Conservation (phyloP, 2,888 invertebrate genomes). For the Enchytraeus crypticus region DNA sequence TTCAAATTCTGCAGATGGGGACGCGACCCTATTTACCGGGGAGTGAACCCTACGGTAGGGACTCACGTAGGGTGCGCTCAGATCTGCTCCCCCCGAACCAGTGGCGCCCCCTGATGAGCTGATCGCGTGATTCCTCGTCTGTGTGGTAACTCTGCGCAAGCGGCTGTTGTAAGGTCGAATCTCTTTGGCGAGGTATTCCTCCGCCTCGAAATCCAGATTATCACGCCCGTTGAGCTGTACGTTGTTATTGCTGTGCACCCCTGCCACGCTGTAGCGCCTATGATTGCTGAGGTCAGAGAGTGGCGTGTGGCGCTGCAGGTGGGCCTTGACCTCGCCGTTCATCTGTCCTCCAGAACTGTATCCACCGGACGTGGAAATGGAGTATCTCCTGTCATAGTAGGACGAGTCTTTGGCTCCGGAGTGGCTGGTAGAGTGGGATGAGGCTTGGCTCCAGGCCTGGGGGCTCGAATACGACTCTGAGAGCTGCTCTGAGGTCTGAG, state of each 20-base stretch:
- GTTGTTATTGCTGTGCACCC: not conserved
- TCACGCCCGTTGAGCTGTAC: not conserved
- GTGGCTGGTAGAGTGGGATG: too few relatives aligned
- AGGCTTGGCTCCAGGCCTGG: too few relatives aligned
- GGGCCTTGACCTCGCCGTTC: too few relatives aligned
- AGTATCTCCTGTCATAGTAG: too few relatives aligned
- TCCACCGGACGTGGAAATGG: too few relatives aligned
- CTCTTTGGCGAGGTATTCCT: not conserved
- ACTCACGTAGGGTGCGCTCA: not conserved
- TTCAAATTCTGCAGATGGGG: too few relatives aligned
- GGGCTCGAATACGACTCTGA: too few relatives aligned
- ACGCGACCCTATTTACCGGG: not conserved
- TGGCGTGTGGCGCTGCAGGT: too few relatives aligned
- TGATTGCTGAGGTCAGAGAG: too few relatives aligned
- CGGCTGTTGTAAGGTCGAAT: not conserved
- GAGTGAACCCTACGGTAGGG: not conserved
- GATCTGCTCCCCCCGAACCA: not conserved
- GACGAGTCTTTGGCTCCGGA: too few relatives aligned
- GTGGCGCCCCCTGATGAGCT: not conserved
- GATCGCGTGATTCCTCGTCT: not conserved
- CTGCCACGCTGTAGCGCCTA: not conserved
- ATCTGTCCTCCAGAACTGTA: too few relatives aligned
- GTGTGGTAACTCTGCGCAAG: not conserved
- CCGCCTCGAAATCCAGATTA: not conserved
- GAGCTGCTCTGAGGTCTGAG: slow-evolving; percentile 1